Evolutionary conservation across 2,797 vertebrate genomes (phyloP), one percentile per base, ranked within the genome.

Genomic region (Acrossocheilus fasciatus): DNA sequence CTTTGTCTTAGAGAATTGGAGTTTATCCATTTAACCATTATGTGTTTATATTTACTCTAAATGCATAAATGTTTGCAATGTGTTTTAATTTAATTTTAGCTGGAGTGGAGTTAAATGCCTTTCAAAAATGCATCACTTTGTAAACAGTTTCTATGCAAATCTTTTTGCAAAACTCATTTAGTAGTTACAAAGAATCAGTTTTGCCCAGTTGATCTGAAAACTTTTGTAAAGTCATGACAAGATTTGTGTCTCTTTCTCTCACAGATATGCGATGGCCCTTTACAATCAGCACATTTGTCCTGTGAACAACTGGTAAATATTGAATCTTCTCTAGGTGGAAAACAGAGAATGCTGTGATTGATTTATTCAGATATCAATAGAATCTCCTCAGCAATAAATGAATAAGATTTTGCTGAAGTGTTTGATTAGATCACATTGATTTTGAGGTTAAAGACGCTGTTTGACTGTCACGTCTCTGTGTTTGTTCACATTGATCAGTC

Each of bases 261-360:
- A 6, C 81, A 96, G 95, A 86, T 96, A 96, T 3, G 94, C 94
- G 84, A 95, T 96, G 95, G 96, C 95, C 36, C 90, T 96, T 34
- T 93, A 94, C 91, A 96, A 96, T 92, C 95, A 96, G 84, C 95
- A 96, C 4, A 93, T 96, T 79, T 96, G 95, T 90, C 95, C 95
- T 41, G 93, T 96, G 86, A 93, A 95, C 90, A 96, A 96, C 93
- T 96, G 96, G 96, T 96, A 93, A 52, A 59, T 84, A 76, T 20
- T 36, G 26, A 43, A 45, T 36, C 15, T 30, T 57, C 34, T 78
- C 54, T 79, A 8, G 17, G 52, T 62, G 23, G 4, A 4, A 41
- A 41, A 43, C 54, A 43, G 14, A 81, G 17, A n/a, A 17, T 30
- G 36, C 57, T 4, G 87, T 87, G 75, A 68, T 72, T 72, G 64